Conservation (phyloP, 2,797 vertebrate genomes). For the Carapus acus region DNA sequence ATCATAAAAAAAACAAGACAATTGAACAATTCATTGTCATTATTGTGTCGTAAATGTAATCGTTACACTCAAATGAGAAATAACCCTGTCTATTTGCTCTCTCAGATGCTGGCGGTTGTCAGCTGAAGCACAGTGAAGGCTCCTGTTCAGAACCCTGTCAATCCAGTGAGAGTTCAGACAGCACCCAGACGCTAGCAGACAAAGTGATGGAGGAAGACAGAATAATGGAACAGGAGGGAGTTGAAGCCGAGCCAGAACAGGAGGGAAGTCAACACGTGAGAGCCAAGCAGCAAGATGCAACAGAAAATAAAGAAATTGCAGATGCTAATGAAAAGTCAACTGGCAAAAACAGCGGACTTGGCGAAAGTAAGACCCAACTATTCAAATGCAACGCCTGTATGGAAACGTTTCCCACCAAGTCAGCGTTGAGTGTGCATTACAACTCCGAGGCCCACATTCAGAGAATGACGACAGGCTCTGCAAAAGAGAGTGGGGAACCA, state of each 20-base stretch:
- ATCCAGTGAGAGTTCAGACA: constrained; percentile 52
- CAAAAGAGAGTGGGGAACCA: constrained; percentile 56
- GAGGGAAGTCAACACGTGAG: constrained; percentile 53
- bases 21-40: not conserved
- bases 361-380: constrained; percentile 66
- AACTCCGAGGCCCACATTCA: constrained; percentile 87
- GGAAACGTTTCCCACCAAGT: constrained; percentile 84
- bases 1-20: not conserved
- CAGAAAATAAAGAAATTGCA: constrained; percentile 56
- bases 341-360: constrained; percentile 57
- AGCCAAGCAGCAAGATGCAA: constrained; percentile 58
- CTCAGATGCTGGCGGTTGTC: constrained; percentile 63
- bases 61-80: no score
- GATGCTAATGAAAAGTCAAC: constrained; percentile 54
- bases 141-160: constrained; percentile 56
- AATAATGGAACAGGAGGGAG: constrained; percentile 59
- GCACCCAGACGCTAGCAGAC: constrained; percentile 45
- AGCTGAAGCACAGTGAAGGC: constrained; percentile 58
- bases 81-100: constrained; percentile 22
- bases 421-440: constrained; percentile 85
- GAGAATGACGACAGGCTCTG: constrained; percentile 79
- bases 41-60: no score
- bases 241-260: constrained; percentile 54
- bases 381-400: constrained; percentile 87
- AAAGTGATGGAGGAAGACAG: constrained; percentile 67